Evolutionary conservation across 2,888 invertebrate genomes (phyloP).

Genomic region (Tenodera sinensis): DNA sequence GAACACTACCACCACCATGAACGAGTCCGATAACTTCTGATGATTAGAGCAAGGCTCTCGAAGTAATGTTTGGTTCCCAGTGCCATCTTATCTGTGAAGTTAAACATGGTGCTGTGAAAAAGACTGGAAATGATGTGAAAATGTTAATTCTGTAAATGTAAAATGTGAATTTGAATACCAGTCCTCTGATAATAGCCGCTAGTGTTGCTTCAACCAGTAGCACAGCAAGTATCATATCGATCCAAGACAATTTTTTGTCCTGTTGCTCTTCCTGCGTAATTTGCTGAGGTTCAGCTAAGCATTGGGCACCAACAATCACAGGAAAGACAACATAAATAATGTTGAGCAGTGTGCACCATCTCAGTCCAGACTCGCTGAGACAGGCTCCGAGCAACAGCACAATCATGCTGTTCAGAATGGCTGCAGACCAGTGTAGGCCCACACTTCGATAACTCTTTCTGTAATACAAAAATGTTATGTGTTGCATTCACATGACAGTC

Average conservation of each 20-base stretch:
- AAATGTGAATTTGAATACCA: background rate
- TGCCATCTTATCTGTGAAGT: too few species aligned
- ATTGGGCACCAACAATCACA: background rate
- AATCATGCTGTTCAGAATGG: constrained; percentile 15
- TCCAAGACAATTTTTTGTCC: background rate
- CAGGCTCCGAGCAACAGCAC: constrained; percentile 2
- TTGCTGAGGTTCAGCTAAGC: background rate
- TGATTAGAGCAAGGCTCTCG: too few species aligned
- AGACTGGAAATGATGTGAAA: too few species aligned
- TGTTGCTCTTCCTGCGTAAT: background rate
- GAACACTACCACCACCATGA: too few species aligned
- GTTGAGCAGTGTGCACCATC: constrained; percentile 8
- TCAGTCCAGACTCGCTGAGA: constrained; percentile 7
- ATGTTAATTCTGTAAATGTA: too few species aligned
- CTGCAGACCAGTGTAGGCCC: constrained; percentile 3
- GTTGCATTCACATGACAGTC: background rate
- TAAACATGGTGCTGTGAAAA: too few species aligned
- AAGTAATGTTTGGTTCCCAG: too few species aligned
- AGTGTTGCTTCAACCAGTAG: background rate
- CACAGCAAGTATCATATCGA: background rate
- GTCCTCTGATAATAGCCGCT: background rate
- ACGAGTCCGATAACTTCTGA: too few species aligned
- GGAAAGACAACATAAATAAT: constrained; percentile 12
- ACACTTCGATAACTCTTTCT: constrained; percentile 1
- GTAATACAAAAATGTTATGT: background rate